phyloP scores from a whole-genome alignment of 2,797 vertebrate genomes.

The Sylvia borin region DNA sequence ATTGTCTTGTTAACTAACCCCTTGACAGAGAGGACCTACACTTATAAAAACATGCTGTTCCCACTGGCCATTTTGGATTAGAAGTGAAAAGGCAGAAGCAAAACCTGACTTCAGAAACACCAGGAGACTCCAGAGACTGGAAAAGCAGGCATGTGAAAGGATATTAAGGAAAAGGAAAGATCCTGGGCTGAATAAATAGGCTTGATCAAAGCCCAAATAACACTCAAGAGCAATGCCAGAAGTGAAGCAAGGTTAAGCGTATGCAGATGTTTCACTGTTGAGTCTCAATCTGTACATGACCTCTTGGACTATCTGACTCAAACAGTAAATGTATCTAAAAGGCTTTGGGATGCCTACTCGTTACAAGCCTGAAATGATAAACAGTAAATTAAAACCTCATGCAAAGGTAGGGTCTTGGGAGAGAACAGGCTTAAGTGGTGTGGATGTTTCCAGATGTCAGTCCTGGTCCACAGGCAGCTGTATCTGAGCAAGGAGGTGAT shows the following conservation, averaged over 20 bases:
- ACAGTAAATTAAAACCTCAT: conserved; percentile 29
- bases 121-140: not conserved
- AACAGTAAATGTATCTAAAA: conserved; percentile 31
- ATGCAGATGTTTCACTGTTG: conserved; percentile 52
- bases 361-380: conserved; percentile 30
- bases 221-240: conserved; percentile 36
- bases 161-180: conserved; percentile 6
- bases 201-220: conserved; percentile 54
- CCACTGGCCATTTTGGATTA: not conserved
- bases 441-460: not conserved
- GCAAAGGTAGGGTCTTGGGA: not conserved
- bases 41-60: not conserved
- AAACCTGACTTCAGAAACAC: not conserved
- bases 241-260: conserved; percentile 15
- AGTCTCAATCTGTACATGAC: conserved; percentile 32
- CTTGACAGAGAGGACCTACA: not conserved
- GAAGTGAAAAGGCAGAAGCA: not conserved
- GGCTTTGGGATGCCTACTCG: conserved; percentile 20
- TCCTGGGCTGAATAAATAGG: conserved; percentile 3
- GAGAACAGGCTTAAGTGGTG: not conserved
- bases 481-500: not conserved
- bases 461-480: not conserved
- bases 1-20: not conserved
- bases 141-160: not conserved
- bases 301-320: conserved; percentile 30